A percentile compares a stretch with the other conserved stretches of the same genome.
Evolutionary conservation across 2,888 invertebrate genomes (phyloP).

Genomic region (Eupsilia transversa): DNA sequence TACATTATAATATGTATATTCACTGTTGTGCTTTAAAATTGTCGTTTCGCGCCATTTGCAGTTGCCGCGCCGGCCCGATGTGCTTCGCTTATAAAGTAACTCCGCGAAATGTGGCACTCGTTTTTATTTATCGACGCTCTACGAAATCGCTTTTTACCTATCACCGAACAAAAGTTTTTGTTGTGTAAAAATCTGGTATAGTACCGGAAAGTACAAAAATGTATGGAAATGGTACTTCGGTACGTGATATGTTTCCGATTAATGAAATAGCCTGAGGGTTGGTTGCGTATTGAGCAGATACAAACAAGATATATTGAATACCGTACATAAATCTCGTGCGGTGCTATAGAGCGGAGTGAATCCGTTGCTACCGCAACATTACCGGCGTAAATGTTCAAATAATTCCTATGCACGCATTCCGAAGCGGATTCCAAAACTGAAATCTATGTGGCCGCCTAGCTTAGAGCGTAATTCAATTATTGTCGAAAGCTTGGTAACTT

Average conservation of each 20-base stretch:
- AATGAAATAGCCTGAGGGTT: conserved; percentile 70
- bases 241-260: conserved; percentile 70
- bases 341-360: conserved; percentile 73
- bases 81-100: conserved; percentile 87
- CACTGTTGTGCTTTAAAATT: conserved; percentile 89
- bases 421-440: conserved; percentile 74
- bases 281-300: conserved; percentile 67
- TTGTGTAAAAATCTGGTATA: conserved; percentile 52
- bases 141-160: conserved; percentile 78
- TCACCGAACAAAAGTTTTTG: conserved; percentile 73
- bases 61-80: conserved; percentile 81
- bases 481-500: conserved; percentile 54
- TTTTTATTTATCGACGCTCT: conserved; percentile 81
- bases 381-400: conserved; percentile 78
- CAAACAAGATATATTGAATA: conserved; percentile 81
- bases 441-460: conserved; percentile 67
- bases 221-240: conserved; percentile 57
- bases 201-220: conserved; percentile 56
- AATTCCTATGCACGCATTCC: conserved; percentile 77
- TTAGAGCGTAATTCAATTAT: conserved; percentile 65
- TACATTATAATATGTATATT: conserved; percentile 84
- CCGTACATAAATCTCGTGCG: conserved; percentile 77
- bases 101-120: conserved; percentile 79
- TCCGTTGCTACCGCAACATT: conserved; percentile 76
- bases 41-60: conserved; percentile 89